Percentiles rank a stretch among this genome's conserved stretches.
Conservation (phyloP, 2,888 invertebrate species). For the Anthophora plumipes region DNA sequence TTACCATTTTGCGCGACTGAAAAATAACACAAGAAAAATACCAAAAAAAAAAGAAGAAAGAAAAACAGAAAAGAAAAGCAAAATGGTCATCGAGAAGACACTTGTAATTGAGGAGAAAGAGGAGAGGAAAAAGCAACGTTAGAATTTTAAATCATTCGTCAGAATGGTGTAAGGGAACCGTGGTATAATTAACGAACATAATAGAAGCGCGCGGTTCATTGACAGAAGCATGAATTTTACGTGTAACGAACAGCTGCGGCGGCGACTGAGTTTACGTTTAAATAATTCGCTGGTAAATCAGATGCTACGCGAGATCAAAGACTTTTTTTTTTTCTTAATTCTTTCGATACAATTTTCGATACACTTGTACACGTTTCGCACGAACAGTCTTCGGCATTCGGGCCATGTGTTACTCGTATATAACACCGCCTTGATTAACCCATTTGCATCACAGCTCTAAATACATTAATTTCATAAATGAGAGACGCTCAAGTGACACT, state of each 20-base stretch:
- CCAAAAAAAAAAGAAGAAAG: neutral
- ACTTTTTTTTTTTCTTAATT: too few relatives aligned
- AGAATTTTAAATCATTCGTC: neutral
- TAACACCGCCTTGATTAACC: too few relatives aligned
- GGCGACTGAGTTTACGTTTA: slow-evolving; percentile 9
- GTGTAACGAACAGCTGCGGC: neutral
- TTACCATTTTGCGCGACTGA: neutral
- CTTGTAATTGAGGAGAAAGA: neutral
- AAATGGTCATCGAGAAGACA: too few relatives aligned
- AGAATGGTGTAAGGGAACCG: neutral
- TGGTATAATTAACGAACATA: neutral
- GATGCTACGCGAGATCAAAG: neutral
- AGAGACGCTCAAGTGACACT: too few relatives aligned
- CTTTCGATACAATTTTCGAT: neutral
- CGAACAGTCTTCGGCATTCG: too few relatives aligned
- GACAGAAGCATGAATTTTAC: slow-evolving; percentile 27
- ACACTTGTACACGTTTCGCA: neutral
- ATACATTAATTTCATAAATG: too few relatives aligned
- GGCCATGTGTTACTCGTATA: too few relatives aligned
- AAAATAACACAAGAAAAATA: neutral
- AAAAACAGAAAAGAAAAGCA: neutral
- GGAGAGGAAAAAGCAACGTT: slow-evolving; percentile 3
- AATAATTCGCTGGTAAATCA: neutral
- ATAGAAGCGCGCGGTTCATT: slow-evolving; percentile 14
- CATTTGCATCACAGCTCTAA: too few relatives aligned